phyloP scores from a whole-genome alignment of 2,888 invertebrate genomes.

The Mamestra brassicae region DNA sequence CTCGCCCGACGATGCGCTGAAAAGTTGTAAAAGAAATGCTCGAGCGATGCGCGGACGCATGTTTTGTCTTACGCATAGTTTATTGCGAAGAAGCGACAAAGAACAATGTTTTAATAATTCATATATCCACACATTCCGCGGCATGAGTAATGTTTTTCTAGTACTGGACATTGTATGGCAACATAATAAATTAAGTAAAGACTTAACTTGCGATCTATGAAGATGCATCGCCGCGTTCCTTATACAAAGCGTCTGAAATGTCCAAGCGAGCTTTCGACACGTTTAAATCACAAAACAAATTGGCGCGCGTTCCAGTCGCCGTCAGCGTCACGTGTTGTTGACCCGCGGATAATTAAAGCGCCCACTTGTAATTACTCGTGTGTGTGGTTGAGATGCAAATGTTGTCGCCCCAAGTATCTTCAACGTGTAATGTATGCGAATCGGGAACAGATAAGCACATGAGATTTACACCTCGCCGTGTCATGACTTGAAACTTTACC shows the following conservation, averaged over 20 bases:
- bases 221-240: slow-evolving; percentile 34
- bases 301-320: slow-evolving; percentile 80
- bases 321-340: slow-evolving; percentile 78
- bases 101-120: slow-evolving; percentile 57
- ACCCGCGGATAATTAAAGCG: slow-evolving; percentile 84
- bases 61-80: slow-evolving; percentile 56
- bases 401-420: slow-evolving; percentile 84
- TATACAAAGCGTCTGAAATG: slow-evolving; percentile 54
- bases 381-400: slow-evolving; percentile 88
- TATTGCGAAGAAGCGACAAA: slow-evolving; percentile 55
- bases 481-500: slow-evolving; percentile 80
- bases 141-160: slow-evolving; percentile 57
- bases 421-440: slow-evolving; percentile 75
- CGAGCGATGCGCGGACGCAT: slow-evolving; percentile 73
- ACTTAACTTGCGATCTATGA: slow-evolving; percentile 45
- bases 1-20: slow-evolving; percentile 78
- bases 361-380: slow-evolving; percentile 86
- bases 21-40: slow-evolving; percentile 76
- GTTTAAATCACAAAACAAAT: slow-evolving; percentile 87
- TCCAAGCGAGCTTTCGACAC: slow-evolving; percentile 71
- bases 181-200: slow-evolving; percentile 61
- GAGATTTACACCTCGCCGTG: slow-evolving; percentile 86
- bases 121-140: slow-evolving; percentile 54
- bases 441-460: slow-evolving; percentile 85
- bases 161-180: slow-evolving; percentile 53